Evolutionary conservation across 2,888 invertebrate genomes (phyloP).

Genomic region (Cataglyphis altisquamis): DNA sequence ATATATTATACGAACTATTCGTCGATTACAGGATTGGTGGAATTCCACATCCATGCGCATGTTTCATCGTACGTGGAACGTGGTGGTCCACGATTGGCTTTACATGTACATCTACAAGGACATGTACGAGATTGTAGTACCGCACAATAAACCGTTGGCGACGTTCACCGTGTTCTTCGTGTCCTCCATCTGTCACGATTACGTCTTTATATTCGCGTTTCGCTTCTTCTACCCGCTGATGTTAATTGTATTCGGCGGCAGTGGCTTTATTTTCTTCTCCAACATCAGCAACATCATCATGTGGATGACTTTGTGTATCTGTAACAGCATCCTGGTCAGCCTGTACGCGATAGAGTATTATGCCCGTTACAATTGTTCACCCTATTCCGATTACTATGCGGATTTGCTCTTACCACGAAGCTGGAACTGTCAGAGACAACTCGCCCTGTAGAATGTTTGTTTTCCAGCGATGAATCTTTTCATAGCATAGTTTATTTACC

Average conservation of each 20-base stretch:
- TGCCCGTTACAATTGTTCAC: constrained; percentile 92
- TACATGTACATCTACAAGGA: constrained; percentile 95
- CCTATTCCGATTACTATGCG: constrained; percentile 83
- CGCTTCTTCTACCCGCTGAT: constrained; percentile 96
- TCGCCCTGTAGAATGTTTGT: not conserved
- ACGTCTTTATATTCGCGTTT: constrained; percentile 92
- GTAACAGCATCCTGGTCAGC: constrained; percentile 92
- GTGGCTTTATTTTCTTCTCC: constrained; percentile 89
- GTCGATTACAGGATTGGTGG: constrained; percentile 94
- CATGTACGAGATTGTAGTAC: constrained; percentile 85
- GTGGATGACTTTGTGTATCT: constrained; percentile 93
- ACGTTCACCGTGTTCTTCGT: constrained; percentile 91
- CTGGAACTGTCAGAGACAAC: constrained; percentile 81
- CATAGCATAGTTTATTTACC: too few species aligned
- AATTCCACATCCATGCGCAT: constrained; percentile 93
- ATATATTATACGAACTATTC: too few species aligned
- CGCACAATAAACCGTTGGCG: constrained; percentile 87
- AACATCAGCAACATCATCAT: constrained; percentile 92
- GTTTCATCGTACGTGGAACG: constrained; percentile 98
- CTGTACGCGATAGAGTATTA: constrained; percentile 95
- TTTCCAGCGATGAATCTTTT: not conserved
- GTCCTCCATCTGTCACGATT: constrained; percentile 96
- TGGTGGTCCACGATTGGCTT: constrained; percentile 97
- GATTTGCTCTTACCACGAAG: constrained; percentile 87
- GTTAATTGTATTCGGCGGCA: constrained; percentile 91